phyloP scores from a whole-genome alignment of 2,113 vertebrate species.

The Sitta europaea region DNA sequence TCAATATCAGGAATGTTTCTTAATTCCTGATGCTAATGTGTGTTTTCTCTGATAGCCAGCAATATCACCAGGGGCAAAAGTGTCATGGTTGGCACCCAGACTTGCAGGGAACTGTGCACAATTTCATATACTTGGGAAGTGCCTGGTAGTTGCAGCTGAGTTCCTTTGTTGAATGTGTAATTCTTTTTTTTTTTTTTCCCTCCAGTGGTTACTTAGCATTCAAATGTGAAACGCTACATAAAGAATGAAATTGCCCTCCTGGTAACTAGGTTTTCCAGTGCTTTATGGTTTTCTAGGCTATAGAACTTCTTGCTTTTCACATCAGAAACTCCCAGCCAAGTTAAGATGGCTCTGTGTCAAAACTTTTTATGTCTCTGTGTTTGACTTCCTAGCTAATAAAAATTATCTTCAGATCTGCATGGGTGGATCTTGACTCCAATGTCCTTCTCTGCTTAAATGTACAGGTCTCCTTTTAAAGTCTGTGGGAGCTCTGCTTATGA shows the following conservation, averaged over 20 bases:
- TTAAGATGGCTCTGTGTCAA: background rate
- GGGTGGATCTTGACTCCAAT: background rate
- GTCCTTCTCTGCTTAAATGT: background rate
- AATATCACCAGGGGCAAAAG: background rate
- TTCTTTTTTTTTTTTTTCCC: background rate
- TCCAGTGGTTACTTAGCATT: background rate
- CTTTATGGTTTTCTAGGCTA: background rate
- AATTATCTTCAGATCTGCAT: slow-evolving; percentile 17
- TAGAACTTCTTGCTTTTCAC: background rate
- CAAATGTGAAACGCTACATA: slow-evolving; percentile 19
- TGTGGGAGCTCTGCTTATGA: slow-evolving; percentile 13
- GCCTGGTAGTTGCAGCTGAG: background rate
- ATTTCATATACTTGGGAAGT: background rate
- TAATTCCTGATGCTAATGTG: background rate
- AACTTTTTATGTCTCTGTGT: slow-evolving; percentile 12
- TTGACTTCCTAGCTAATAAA: slow-evolving; percentile 25
- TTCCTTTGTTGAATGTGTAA: background rate
- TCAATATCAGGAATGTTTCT: background rate
- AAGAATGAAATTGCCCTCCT: slow-evolving; percentile 28
- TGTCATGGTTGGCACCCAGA: background rate
- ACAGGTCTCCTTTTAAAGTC: slow-evolving; percentile 10
- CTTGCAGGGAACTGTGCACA: background rate
- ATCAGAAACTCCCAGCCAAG: slow-evolving; percentile 25
- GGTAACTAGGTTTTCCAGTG: background rate
- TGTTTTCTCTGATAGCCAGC: background rate